Base-by-base conservation (phyloP, 2,888 invertebrate species). In the Agrilus mali region DNA sequence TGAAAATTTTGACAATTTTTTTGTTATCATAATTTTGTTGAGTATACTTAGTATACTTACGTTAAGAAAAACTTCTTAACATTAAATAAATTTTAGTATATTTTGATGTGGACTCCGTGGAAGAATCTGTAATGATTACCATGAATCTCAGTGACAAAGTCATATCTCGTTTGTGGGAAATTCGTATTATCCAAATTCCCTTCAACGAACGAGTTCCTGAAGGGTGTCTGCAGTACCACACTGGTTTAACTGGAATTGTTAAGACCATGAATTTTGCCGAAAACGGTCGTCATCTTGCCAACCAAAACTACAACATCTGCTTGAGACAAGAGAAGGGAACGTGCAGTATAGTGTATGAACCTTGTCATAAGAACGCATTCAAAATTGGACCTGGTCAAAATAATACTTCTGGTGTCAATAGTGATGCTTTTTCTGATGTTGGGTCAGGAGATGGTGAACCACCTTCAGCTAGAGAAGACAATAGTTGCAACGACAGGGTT, bases 221-320 rank as follows among this genome's bases (percentile, higher is more conserved):
- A 16, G 80, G 81, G 13, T 88, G 88, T 56, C 64, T 85, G 35
- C 88, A 88, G 63, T 86, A 85, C 57, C 77, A 74, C 55, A 77
- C 76, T 1, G 72, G 72, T 7, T 57, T 65, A 3, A 77, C 75
- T 55, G 80, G 80, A 4, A 68, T 74, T 8, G 72, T 84, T 47
- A 77, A 79, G 65, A 86, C 86, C 0, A 80, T 87, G 64, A 88
- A 88, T 65, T 88, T 80, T 60, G 82, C 86, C 1, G 78, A 80
- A 20, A 88, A 88, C 56, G 88, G 88, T 0, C 75, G 88, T 0
- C 86, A 86, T 58, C 67, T 88, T 20, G 82, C 88, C 0, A 72
- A 78, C 49, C 87, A 87, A 58, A 79, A 86, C 53, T 87, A 89
- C 66, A 74, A 75, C 40, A 75, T 85, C 7, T 89, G 88, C 59